phyloP scores from a whole-genome alignment of 2,888 invertebrate species.

The Bembecia ichneumoniformis region DNA sequence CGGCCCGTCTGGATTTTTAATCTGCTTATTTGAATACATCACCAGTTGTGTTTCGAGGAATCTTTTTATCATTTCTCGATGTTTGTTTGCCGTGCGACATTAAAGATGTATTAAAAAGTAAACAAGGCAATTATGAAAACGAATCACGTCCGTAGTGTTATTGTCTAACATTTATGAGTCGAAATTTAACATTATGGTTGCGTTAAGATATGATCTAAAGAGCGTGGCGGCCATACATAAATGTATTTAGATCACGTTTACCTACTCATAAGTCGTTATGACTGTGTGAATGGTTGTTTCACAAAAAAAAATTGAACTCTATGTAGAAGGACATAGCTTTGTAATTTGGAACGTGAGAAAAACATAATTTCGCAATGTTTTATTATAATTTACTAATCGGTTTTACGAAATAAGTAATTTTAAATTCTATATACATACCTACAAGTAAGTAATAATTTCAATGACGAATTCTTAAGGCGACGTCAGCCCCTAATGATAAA shows the following conservation, averaged over 20 bases:
- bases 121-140: conserved; percentile 36
- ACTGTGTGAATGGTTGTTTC: conserved; percentile 33
- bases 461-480: no score
- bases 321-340: conserved; percentile 41
- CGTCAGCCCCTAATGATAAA: no score
- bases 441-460: no score
- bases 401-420: neutral
- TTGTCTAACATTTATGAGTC: conserved; percentile 50
- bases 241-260: conserved; percentile 60
- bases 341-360: conserved; percentile 53
- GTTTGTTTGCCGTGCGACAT: neutral
- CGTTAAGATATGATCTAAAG: conserved; percentile 52
- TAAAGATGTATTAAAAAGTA: conserved; percentile 24
- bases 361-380: neutral
- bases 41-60: neutral
- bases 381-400: neutral
- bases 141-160: conserved; percentile 61
- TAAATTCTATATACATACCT: no score
- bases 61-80: neutral
- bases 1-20: conserved; percentile 2
- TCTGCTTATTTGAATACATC: neutral
- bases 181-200: conserved; percentile 47
- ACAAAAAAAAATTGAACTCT: conserved; percentile 29
- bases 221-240: conserved; percentile 38
- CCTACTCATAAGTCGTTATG: conserved; percentile 57